Conservation (phyloP, 2,113 vertebrate species). For the Merops nubicus region DNA sequence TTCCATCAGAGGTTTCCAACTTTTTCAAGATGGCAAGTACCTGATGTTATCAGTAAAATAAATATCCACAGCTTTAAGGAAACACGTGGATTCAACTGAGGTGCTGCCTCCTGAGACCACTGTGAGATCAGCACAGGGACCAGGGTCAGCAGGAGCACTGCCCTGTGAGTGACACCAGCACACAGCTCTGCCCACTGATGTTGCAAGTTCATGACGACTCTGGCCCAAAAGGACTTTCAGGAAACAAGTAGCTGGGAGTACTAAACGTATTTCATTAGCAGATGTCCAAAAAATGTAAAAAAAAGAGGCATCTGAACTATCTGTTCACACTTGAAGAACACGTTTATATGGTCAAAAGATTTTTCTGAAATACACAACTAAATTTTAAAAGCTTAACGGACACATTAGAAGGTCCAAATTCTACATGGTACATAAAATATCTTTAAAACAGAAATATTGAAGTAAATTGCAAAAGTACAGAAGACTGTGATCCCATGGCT, state of each 20-base stretch:
- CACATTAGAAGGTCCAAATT: background rate
- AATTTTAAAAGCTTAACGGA: background rate
- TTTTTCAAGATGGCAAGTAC: background rate
- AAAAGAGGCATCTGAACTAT: background rate
- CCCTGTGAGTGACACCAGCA: background rate
- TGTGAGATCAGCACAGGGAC: background rate
- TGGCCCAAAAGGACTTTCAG: background rate
- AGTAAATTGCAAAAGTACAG: background rate
- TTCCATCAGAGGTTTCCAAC: background rate
- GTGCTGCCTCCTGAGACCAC: background rate
- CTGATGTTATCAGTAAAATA: background rate
- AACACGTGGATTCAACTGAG: background rate
- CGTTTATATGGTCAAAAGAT: background rate
- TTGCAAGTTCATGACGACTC: background rate
- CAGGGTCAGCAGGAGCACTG: background rate
- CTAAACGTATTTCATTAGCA: background rate
- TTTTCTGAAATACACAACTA: background rate
- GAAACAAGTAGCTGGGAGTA: background rate
- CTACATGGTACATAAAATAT: background rate
- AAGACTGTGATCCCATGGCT: rapidly evolving
- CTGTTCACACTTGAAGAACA: background rate
- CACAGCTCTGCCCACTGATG: background rate
- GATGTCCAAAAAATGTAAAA: background rate
- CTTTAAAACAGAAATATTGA: too few relatives aligned
- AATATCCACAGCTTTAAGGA: background rate